Evolutionary conservation across 2,113 vertebrate genomes (phyloP).

Genomic region (Eurypyga helias): DNA sequence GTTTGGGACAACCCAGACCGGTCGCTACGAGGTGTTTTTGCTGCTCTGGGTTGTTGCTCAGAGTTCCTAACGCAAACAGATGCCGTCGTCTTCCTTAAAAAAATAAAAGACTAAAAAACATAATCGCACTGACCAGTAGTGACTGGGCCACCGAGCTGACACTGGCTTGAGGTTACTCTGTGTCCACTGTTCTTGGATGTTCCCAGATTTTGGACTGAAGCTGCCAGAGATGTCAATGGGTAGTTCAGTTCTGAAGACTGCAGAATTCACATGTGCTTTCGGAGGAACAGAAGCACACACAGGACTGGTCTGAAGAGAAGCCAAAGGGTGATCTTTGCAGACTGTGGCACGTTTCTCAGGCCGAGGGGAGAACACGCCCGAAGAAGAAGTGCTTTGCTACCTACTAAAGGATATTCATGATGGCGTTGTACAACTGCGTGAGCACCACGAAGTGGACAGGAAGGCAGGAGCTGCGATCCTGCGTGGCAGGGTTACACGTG

Average conservation of each 20-base stretch:
- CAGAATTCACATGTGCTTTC: constrained; percentile 51
- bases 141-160: constrained; percentile 52
- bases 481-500: constrained; percentile 94
- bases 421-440: constrained; percentile 98
- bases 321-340: constrained; percentile 18
- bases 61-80: constrained; percentile 73
- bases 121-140: constrained; percentile 57
- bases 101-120: constrained; percentile 52
- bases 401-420: constrained; percentile 93
- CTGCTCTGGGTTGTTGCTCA: too few species aligned
- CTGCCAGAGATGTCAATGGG: constrained; percentile 57
- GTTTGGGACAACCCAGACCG: constrained; percentile 31
- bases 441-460: constrained; percentile 97
- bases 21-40: constrained; percentile 31
- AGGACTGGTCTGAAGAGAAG: constrained; percentile 65
- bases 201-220: constrained; percentile 64
- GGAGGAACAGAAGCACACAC: constrained; percentile 53
- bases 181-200: constrained; percentile 55
- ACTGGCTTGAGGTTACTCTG: constrained; percentile 63
- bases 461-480: constrained; percentile 98
- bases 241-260: constrained; percentile 53
- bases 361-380: constrained; percentile 50
- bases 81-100: constrained; percentile 63
- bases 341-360: constrained; percentile 52
- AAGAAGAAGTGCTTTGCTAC: constrained; percentile 67